These are phyloP conservation scores for Podotricha telesiphe DNA, from an alignment of 2,888 invertebrate species.

Conservation along the genomic window DNA sequence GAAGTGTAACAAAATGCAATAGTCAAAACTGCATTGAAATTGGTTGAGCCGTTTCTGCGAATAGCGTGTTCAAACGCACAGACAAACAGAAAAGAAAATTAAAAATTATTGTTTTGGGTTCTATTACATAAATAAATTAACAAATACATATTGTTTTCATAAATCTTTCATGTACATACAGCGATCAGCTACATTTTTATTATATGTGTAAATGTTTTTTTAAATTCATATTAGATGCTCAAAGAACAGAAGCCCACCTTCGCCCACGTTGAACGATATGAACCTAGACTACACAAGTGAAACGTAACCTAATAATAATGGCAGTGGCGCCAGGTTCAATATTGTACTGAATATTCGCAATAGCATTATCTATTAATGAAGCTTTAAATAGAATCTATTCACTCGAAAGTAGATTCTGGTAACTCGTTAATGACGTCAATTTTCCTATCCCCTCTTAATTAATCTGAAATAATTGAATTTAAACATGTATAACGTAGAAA, in stretches of 20 bases:
- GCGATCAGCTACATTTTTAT: no score
- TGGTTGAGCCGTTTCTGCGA: no score
- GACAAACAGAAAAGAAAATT: no score
- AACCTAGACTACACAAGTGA: constrained; percentile 48
- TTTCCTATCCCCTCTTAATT: background rate
- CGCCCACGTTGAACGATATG: constrained; percentile 47
- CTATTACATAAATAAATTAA: no score
- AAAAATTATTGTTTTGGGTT: no score
- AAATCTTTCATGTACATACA: no score
- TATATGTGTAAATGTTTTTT: no score
- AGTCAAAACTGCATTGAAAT: no score
- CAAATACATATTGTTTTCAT: no score
- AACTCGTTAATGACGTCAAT: constrained; percentile 21
- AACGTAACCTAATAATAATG: constrained; percentile 64
- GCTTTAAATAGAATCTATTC: constrained; percentile 8
- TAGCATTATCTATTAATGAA: constrained; percentile 19
- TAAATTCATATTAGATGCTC: constrained; percentile 39
- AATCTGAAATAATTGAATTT: background rate
- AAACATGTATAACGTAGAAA: background rate
- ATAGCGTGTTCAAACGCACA: no score
- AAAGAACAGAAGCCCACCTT: constrained; percentile 41
- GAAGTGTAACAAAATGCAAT: no score
- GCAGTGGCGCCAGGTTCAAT: constrained; percentile 65
- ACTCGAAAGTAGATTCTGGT: constrained; percentile 14
- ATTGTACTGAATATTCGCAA: constrained; percentile 18